Conservation (phyloP, 2,797 vertebrate species). For the Macrochelys suwanniensis region DNA sequence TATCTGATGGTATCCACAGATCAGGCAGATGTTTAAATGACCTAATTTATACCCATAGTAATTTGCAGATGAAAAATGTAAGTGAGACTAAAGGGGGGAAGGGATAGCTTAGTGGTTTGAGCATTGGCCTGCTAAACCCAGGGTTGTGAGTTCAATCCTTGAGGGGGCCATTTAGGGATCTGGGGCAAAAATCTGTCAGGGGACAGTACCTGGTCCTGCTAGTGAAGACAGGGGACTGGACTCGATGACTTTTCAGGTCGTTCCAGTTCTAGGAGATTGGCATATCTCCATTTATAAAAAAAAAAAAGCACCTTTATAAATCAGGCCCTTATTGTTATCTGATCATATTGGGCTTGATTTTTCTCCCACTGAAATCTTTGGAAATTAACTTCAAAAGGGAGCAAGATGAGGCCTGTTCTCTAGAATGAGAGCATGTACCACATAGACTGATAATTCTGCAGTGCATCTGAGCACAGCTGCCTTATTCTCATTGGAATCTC, state of each 20-base stretch:
- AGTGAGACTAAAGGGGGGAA: not conserved
- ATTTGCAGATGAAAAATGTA: slow-evolving; percentile 1
- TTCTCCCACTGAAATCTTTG: slow-evolving; percentile 7
- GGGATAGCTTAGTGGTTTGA: no score
- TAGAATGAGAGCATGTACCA: slow-evolving; percentile 11
- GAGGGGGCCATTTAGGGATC: no score
- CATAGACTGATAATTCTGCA: not conserved
- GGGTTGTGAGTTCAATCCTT: no score
- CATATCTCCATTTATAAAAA: no score
- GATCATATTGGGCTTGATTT: not conserved
- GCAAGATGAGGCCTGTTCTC: not conserved
- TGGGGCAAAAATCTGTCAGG: no score
- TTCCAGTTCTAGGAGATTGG: no score
- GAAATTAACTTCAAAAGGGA: slow-evolving; percentile 1
- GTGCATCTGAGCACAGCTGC: slow-evolving; percentile 38
- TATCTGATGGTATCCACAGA: slow-evolving; percentile 19
- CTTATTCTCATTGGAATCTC: slow-evolving; percentile 28
- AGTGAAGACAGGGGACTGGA: no score
- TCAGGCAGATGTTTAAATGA: slow-evolving; percentile 32
- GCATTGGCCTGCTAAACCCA: no score
- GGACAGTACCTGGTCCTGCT: no score
- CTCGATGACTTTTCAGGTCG: no score
- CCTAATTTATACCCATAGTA: slow-evolving; percentile 7
- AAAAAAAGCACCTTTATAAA: not conserved
- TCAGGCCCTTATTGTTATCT: not conserved